Evolutionary conservation across 2,797 vertebrate species (phyloP).

Genomic region (Momotus momota): DNA sequence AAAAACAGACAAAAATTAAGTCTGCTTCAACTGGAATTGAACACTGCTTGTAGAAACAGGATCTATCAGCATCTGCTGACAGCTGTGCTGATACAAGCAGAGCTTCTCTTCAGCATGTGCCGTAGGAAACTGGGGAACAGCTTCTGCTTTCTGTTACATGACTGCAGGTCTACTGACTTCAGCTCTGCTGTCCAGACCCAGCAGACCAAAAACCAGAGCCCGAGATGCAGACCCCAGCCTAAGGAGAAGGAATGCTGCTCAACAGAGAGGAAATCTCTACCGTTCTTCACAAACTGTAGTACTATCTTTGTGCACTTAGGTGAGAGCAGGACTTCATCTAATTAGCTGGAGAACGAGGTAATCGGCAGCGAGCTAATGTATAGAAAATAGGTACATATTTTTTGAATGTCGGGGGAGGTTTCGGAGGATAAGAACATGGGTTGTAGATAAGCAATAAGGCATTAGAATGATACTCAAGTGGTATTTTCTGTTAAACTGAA

Average conservation of each 20-base stretch:
- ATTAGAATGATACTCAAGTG: neutral
- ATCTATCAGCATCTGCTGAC: slow-evolving; percentile 23
- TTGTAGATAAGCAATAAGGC: neutral
- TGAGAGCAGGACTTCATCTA: neutral
- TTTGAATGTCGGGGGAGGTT: neutral
- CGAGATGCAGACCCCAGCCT: neutral
- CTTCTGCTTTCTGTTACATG: neutral
- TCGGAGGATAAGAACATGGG: neutral
- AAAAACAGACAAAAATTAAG: neutral
- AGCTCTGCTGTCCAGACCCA: neutral
- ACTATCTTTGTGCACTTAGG: neutral
- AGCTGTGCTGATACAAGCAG: slow-evolving; percentile 2
- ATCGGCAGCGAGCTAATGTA: neutral
- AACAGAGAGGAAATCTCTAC: neutral
- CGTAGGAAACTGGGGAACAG: neutral
- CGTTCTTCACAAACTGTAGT: neutral
- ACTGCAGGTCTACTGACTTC: neutral
- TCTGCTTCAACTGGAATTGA: neutral
- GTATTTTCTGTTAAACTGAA: neutral
- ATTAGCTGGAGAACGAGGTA: neutral
- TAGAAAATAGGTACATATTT: neutral
- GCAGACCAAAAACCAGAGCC: neutral
- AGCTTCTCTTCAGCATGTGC: neutral
- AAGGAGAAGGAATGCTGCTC: neutral
- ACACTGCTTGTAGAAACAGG: neutral